Conservation (phyloP, 2,113 vertebrate genomes). For the Uropsilus gracilis region DNA sequence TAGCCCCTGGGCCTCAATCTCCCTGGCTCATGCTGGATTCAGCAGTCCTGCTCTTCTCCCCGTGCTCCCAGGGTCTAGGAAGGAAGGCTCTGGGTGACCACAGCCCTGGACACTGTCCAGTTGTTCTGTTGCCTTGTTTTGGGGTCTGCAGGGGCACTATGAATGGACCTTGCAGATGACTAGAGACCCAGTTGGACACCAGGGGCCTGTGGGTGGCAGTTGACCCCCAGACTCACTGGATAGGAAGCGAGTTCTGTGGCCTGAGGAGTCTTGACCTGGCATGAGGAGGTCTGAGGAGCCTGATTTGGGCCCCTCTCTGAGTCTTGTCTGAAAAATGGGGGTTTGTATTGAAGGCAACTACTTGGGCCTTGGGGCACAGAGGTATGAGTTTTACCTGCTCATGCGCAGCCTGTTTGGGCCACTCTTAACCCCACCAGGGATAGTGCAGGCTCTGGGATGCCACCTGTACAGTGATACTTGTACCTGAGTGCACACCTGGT, state of each 20-base stretch:
- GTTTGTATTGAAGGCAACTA: too few relatives aligned
- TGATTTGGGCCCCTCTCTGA: neutral
- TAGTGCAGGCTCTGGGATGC: neutral
- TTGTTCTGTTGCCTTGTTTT: neutral
- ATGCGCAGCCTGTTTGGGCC: neutral
- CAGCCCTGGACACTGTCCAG: neutral
- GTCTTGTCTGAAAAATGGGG: neutral
- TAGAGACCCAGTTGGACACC: neutral
- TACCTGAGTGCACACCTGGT: neutral
- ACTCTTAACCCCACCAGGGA: neutral
- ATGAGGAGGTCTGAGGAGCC: neutral
- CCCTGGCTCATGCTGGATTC: neutral
- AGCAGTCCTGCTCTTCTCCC: neutral
- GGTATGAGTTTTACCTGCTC: neutral
- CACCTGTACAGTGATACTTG: rapidly evolving
- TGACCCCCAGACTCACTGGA: neutral
- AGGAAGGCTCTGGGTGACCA: rapidly evolving
- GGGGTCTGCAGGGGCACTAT: neutral
- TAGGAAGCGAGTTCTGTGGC: neutral
- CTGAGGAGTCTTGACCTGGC: neutral
- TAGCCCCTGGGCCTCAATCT: neutral
- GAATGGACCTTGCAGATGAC: too few relatives aligned
- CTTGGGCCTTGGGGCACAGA: rapidly evolving
- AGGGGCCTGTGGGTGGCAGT: rapidly evolving
- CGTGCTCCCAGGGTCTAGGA: neutral